These are phyloP conservation scores for Cheilosia grossa DNA, from an alignment of 2,888 invertebrate genomes.

Conservation along the genomic window DNA sequence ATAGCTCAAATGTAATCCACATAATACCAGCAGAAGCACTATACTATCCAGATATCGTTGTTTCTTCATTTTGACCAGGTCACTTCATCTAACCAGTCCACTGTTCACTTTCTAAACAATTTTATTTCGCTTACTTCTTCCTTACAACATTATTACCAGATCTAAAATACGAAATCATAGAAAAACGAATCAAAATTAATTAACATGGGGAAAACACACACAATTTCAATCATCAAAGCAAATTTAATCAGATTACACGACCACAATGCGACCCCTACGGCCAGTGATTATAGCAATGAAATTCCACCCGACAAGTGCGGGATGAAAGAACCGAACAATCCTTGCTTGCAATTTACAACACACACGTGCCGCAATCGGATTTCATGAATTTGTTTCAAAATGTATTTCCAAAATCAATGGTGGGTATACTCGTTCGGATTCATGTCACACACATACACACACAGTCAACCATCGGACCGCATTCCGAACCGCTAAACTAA, in stretches of 20 bases:
- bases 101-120: constrained; percentile 27
- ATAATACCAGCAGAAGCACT: constrained; percentile 72
- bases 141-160: constrained; percentile 48
- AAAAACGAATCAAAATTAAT: constrained; percentile 12
- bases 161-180: constrained; percentile 36
- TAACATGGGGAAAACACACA: constrained; percentile 17
- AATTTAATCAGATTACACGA: constrained; percentile 64
- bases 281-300: constrained; percentile 50
- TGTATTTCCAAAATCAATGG: constrained; percentile 54
- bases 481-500: constrained; percentile 37
- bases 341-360: constrained; percentile 63
- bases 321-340: constrained; percentile 55
- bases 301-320: constrained; percentile 11
- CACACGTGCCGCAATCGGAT: constrained; percentile 65
- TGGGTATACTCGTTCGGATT: constrained; percentile 10
- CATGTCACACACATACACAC: constrained; percentile 39
- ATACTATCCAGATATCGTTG: constrained; percentile 34
- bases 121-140: constrained; percentile 8
- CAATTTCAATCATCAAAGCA: constrained; percentile 46
- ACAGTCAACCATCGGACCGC: constrained; percentile 1
- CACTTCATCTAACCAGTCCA: constrained; percentile 28
- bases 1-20: constrained; percentile 67
- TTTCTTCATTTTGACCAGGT: constrained; percentile 44
- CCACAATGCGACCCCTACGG: constrained; percentile 25
- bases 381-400: constrained; percentile 56